Base-by-base conservation (phyloP, 2,888 invertebrate species). In the Hirtodrosophila histrioides region DNA sequence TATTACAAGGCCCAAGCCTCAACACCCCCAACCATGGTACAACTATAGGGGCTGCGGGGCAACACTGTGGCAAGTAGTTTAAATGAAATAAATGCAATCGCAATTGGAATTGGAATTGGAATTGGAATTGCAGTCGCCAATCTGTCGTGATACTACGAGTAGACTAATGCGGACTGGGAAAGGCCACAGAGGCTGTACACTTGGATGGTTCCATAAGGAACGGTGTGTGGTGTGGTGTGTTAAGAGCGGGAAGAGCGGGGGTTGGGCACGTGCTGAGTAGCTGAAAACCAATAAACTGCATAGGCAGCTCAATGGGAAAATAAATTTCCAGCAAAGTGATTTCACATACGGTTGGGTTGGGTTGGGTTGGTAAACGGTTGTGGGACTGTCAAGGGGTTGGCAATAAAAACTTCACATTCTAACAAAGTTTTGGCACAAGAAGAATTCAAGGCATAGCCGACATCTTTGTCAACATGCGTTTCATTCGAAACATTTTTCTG, bases 221-320 rank as follows among this genome's bases (percentile, higher is more conserved):
- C 27, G 6, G 7, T 2, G 40, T 27, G 0, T 35, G 17, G n/a
- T 17, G 17, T 17, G 17, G 17, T 1, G 17, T 17, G 17, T 1
- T 1, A 17, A 2, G 17, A 17, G 17, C 17, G n/a, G 48, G 35
- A 6, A 12, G 39, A 23, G 31, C 17, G n/a, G 41, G 4, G 40
- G 12, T 10, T 41, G 36, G 55, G 41, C 63, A 78, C 79, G 57
- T 62, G 72, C 68, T 46, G 41, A 35, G 43, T 37, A 29, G 60
- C 39, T 35, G 43, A 66, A 76, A 69, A 57, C 65, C 81, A 80
- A 81, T 84, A 80, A 81, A 84, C 58, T 84, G 84, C 75, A 75
- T 55, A 40, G 56, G 35, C 39, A 53, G 48, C 60, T 49, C 51
- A 83, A 79, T 83, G 64, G 75, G 57, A 62, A 73, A 64, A 76